phyloP scores from a whole-genome alignment of 2,113 vertebrate genomes.

The Puffinus mauretanicus region DNA sequence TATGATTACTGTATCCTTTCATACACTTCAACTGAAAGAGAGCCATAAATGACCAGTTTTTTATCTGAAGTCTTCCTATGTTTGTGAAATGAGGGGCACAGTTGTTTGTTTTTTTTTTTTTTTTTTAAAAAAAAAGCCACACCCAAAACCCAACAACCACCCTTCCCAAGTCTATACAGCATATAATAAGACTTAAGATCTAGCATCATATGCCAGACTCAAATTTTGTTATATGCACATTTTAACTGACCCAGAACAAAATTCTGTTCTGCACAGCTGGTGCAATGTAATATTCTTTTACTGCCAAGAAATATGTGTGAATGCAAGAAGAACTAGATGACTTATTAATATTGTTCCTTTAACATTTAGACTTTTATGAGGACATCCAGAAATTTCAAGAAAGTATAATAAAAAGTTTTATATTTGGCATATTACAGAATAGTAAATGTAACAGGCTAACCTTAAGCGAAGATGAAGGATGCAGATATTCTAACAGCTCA shows the following conservation, averaged over 20 bases:
- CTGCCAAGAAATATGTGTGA: conserved; percentile 63
- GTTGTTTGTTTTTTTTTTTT: background rate
- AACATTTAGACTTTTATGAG: conserved; percentile 67
- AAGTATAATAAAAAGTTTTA: conserved; percentile 54
- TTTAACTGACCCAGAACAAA: conserved; percentile 65
- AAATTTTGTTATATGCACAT: conserved; percentile 10
- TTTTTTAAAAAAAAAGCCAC: background rate
- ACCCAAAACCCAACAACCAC: background rate
- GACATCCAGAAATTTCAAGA: conserved; percentile 61
- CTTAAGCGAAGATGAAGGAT: conserved; percentile 12
- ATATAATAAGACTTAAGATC: background rate
- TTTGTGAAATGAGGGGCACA: background rate
- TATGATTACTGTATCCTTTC: background rate
- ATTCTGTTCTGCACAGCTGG: conserved; percentile 64
- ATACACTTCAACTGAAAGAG: background rate
- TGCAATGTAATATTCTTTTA: conserved; percentile 52
- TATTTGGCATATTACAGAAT: conserved; percentile 29
- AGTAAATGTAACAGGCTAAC: background rate
- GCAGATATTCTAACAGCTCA: background rate
- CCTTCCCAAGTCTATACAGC: background rate
- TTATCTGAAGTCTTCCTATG: background rate
- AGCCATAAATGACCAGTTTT: background rate
- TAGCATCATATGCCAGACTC: background rate
- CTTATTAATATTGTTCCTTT: conserved; percentile 73
- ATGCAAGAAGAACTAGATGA: conserved; percentile 35